Evolutionary conservation across 2,113 vertebrate genomes (phyloP).

Genomic region (Onychorhynchus coronatus): DNA sequence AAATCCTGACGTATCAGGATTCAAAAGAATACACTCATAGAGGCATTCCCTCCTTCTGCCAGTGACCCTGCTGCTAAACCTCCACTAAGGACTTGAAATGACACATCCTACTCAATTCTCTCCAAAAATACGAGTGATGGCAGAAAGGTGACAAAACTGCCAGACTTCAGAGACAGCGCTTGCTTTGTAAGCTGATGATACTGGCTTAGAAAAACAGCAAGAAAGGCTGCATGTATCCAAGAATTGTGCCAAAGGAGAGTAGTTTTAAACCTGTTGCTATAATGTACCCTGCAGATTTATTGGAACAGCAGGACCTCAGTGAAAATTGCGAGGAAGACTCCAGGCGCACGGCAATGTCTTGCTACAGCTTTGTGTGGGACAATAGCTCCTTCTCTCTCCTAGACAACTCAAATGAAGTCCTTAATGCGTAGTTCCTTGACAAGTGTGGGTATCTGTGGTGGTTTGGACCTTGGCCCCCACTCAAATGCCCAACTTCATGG

Average conservation of each 20-base stretch:
- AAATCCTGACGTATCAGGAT: neutral
- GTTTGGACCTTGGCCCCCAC: too few species aligned
- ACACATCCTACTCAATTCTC: rapidly evolving
- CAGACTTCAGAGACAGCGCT: neutral
- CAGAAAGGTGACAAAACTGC: neutral
- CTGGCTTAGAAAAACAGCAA: neutral
- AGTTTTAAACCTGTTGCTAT: neutral
- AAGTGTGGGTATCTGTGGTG: neutral
- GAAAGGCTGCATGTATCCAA: neutral
- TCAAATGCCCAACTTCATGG: too few species aligned
- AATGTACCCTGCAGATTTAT: neutral
- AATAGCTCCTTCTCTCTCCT: neutral
- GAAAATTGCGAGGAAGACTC: neutral
- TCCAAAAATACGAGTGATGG: neutral
- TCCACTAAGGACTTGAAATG: neutral
- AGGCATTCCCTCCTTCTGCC: neutral
- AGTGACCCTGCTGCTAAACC: neutral
- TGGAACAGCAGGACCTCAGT: neutral
- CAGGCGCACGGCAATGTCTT: neutral
- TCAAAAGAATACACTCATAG: neutral
- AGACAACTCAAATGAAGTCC: neutral
- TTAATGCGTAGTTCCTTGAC: neutral
- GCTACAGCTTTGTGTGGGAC: neutral
- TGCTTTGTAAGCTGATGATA: neutral
- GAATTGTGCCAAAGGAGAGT: neutral